Percentiles rank a stretch among this genome's conserved stretches.
These are phyloP conservation scores for Carassius auratus DNA, from an alignment of 2,113 vertebrate genomes.

Conservation along the genomic window DNA sequence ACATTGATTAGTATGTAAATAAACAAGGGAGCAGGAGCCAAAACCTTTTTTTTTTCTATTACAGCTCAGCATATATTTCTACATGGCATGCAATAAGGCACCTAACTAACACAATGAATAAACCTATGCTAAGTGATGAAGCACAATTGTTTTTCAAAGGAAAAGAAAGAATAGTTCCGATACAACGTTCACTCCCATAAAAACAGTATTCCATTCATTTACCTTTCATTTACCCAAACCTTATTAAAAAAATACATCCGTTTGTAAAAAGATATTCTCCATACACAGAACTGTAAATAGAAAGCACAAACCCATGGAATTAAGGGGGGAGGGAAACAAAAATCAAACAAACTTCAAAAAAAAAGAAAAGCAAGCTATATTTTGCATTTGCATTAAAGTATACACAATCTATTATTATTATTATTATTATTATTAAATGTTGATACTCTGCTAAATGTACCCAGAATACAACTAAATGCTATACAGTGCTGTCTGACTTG, in stretches of 20 bases:
- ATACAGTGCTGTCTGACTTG: conserved; percentile 69
- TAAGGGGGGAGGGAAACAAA: conserved; percentile 27
- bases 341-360: conserved; percentile 37
- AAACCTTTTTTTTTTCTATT: conserved; percentile 69
- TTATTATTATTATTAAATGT: conserved; percentile 63
- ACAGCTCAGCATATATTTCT: conserved; percentile 80
- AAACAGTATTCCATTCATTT: conserved; percentile 74
- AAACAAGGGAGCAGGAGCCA: conserved; percentile 72
- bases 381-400: conserved; percentile 64
- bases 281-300: conserved; percentile 78
- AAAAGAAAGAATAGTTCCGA: conserved; percentile 70
- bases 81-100: conserved; percentile 85
- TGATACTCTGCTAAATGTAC: conserved; percentile 64
- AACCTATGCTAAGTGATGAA: conserved; percentile 81
- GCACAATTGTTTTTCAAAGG: conserved; percentile 74
- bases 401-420: conserved; percentile 70
- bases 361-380: conserved; percentile 63
- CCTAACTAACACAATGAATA: conserved; percentile 84
- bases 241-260: conserved; percentile 81
- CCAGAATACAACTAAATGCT: conserved; percentile 67
- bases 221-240: conserved; percentile 78
- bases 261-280: conserved; percentile 77
- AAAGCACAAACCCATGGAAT: conserved; percentile 70
- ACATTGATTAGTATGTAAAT: conserved; percentile 75
- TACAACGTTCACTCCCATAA: conserved; percentile 76